Percentiles rank a stretch among this genome's conserved stretches.
phyloP scores from a whole-genome alignment of 2,888 invertebrate species.

The Sinohyriopsis cumingii region DNA sequence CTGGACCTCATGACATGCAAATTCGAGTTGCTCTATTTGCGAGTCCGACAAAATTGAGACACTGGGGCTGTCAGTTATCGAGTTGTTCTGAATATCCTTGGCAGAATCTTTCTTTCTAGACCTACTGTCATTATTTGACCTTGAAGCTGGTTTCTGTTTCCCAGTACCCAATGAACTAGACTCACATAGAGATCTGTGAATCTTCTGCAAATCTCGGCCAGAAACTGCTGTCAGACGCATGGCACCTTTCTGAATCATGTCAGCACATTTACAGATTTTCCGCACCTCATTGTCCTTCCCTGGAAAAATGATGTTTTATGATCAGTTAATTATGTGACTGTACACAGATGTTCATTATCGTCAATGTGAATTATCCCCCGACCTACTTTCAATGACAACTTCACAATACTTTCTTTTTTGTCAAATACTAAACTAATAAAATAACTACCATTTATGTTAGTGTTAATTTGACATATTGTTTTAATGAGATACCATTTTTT shows the following conservation, averaged over 20 bases:
- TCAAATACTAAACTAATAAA: background rate
- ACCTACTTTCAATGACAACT: background rate
- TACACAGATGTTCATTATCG: no score
- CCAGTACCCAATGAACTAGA: no score
- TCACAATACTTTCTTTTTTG: background rate
- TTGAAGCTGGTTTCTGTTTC: no score
- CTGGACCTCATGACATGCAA: conserved; percentile 42
- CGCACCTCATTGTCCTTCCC: conserved; percentile 44
- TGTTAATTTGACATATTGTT: no score
- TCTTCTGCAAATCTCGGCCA: conserved; percentile 18
- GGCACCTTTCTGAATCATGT: conserved; percentile 51
- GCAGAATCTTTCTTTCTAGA: conserved; percentile 8
- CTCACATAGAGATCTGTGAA: conserved; percentile 2
- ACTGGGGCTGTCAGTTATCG: conserved; percentile 26
- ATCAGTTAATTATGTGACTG: no score
- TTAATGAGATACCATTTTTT: no score
- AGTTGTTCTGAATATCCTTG: conserved; percentile 6
- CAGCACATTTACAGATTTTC: conserved; percentile 51
- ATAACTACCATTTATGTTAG: no score
- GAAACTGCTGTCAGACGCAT: conserved; percentile 38
- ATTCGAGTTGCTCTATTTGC: conserved; percentile 50
- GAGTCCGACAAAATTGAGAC: conserved; percentile 49
- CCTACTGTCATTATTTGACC: background rate
- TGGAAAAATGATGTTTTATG: conserved; percentile 14
- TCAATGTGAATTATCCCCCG: no score